Percentiles rank a stretch among this genome's conserved stretches.
Conservation (phyloP, 30 jellyfish, hydroid and myxozoan genomes). For the Chrysaora quinquecirrha region DNA sequence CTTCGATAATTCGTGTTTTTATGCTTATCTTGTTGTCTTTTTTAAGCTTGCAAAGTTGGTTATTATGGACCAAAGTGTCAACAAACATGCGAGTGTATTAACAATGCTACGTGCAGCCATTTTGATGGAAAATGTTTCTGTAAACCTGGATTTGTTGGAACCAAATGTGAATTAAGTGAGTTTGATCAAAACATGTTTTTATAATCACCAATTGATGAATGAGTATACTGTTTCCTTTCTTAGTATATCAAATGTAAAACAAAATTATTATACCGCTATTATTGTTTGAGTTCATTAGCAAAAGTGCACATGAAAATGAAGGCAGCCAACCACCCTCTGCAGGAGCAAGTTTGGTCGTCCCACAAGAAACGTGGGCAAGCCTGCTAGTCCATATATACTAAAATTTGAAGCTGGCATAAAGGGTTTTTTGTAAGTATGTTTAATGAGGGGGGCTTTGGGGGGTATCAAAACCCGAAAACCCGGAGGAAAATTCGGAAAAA, state of each 20-base stretch:
- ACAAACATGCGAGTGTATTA: slow-evolving; percentile 59
- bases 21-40: no score
- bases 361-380: no score
- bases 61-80: slow-evolving; percentile 61
- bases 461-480: no score
- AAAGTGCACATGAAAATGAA: background rate
- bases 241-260: background rate
- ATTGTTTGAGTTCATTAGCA: background rate
- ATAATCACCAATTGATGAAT: background rate
- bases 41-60: slow-evolving; percentile 60
- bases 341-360: background rate
- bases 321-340: background rate
- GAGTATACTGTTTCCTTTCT: background rate
- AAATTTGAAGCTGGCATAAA: no score
- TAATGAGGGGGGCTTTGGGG: no score
- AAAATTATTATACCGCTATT: background rate
- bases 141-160: slow-evolving; percentile 68
- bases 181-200: background rate
- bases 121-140: slow-evolving; percentile 77
- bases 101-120: slow-evolving; percentile 75
- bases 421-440: no score
- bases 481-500: no score
- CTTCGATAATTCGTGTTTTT: no score
- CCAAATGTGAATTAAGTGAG: slow-evolving; percentile 38
- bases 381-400: no score